Base-by-base conservation (phyloP, 2,888 invertebrate species). In the Strigamia crassipes region DNA sequence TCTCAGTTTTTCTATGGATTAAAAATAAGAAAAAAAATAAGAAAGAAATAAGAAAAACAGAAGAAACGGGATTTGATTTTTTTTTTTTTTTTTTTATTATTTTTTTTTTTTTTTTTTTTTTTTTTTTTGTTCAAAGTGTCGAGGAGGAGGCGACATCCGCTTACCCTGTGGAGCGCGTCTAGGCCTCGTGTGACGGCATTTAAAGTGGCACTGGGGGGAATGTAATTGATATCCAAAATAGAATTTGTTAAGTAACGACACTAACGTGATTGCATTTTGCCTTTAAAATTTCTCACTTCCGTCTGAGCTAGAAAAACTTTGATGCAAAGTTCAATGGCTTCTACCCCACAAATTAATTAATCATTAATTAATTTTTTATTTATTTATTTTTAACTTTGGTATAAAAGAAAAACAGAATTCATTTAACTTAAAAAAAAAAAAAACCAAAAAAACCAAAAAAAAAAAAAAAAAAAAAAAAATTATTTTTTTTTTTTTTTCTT, bases 301-400 rank as follows among this genome's bases (percentile, higher is more conserved):
- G 46, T 80, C 80, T 80, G 46, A 80, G 80, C 80, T 80, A 80
- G 38, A 80, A 80, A 80, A 80, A 80, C 80, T 80, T 80, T 80
- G 80, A 80, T 80, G 80, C 80, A 80, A 80, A 80, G 80, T 80
- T 80, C 80, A 80, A 42, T 80, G 38, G 31, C n/a, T 46, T 80
- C 42, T 80, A 46, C 21, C 18, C 46, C 38, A 27, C 21, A 42
- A 80, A 18, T 41, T 31, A 31, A 78, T 38, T 31, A 18, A 31
- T 78, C 38, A 18, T 31, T 38, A 78, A 27, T 78, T 80, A 41
- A 80, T 21, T 80, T 80, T 23, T 42, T 21, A 10, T 42, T 41
- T 13, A 12, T 41, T 41, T 41, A 9, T 46, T 15, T 46, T 46
- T 21, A 46, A 18, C 80, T 80, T 80, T 80, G 80, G 80, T 80